Conservation (phyloP, 2,888 invertebrate species). For the Priocnemis perturbator region DNA sequence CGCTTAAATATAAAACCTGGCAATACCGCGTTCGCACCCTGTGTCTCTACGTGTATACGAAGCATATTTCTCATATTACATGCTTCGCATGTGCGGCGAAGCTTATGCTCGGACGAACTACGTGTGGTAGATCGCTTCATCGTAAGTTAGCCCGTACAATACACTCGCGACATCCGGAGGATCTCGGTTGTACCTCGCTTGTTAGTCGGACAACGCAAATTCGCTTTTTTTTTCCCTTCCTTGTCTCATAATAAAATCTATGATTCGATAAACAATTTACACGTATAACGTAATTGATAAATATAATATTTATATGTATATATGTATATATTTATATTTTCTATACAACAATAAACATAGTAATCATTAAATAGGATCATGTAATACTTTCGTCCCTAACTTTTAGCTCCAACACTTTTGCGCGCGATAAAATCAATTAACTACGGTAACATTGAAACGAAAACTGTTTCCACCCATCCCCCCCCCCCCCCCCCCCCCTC, state of each 20-base stretch:
- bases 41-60: constrained; percentile 45
- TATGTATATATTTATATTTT: constrained; percentile 51
- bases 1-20: constrained; percentile 40
- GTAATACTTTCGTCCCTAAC: constrained; percentile 42
- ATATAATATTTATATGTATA: constrained; percentile 50
- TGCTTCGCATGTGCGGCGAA: constrained; percentile 37
- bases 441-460: constrained; percentile 9
- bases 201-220: neutral
- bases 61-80: constrained; percentile 48
- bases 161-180: neutral
- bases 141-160: too few relatives aligned
- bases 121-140: too few relatives aligned
- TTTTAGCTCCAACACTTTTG: constrained; percentile 45
- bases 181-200: neutral
- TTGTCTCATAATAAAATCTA: constrained; percentile 67
- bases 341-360: constrained; percentile 71
- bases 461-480: constrained; percentile 15
- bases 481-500: too few relatives aligned
- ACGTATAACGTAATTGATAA: constrained; percentile 71
- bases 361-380: constrained; percentile 63
- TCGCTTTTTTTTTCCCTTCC: too few relatives aligned
- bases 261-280: constrained; percentile 72
- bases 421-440: constrained; percentile 8
- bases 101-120: constrained; percentile 11
- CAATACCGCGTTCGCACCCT: constrained; percentile 60